These are phyloP conservation scores for Coremacera marginata DNA, from an alignment of 2,888 invertebrate species.

Conservation along the genomic window DNA sequence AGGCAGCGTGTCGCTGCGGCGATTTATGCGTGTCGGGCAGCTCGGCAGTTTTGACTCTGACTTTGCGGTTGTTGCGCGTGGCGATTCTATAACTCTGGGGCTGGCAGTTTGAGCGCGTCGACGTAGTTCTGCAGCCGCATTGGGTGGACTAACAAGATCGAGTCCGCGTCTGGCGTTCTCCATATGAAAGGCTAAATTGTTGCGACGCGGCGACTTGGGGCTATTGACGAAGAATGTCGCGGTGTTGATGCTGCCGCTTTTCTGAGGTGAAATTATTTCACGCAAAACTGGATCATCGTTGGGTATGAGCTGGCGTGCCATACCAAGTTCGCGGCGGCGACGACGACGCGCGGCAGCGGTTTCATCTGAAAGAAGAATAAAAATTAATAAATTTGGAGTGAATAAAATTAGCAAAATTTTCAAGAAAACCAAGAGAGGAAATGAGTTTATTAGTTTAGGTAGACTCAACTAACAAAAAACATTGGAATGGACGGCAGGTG, in stretches of 20 bases:
- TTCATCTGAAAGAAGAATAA: slow-evolving; percentile 65
- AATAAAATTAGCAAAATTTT: not conserved
- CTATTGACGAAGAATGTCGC: not conserved
- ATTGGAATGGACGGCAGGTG: not conserved
- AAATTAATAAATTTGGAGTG: not conserved
- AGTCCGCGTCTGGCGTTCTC: slow-evolving; percentile 58
- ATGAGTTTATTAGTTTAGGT: too few relatives aligned
- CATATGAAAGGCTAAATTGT: slow-evolving; percentile 58
- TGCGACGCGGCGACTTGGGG: slow-evolving; percentile 50
- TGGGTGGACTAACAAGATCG: slow-evolving; percentile 48
- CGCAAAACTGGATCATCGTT: slow-evolving; percentile 61
- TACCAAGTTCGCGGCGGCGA: slow-evolving; percentile 65
- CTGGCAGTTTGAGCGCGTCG: slow-evolving; percentile 53
- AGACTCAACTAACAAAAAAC: not conserved
- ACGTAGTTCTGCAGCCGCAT: not conserved
- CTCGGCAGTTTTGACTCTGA: slow-evolving; percentile 40
- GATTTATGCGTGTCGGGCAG: slow-evolving; percentile 42
- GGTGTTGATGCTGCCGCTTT: slow-evolving; percentile 42
- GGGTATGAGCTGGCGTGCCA: slow-evolving; percentile 64
- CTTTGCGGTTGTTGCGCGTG: slow-evolving; percentile 33
- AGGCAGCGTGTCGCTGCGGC: slow-evolving; percentile 50
- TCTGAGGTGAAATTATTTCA: slow-evolving; percentile 61
- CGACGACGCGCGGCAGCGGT: slow-evolving; percentile 64
- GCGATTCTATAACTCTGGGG: slow-evolving; percentile 43
- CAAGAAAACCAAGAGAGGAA: too few relatives aligned